Conservation (phyloP, 1,140 invertebrate species). For the Philaenus spumarius region DNA sequence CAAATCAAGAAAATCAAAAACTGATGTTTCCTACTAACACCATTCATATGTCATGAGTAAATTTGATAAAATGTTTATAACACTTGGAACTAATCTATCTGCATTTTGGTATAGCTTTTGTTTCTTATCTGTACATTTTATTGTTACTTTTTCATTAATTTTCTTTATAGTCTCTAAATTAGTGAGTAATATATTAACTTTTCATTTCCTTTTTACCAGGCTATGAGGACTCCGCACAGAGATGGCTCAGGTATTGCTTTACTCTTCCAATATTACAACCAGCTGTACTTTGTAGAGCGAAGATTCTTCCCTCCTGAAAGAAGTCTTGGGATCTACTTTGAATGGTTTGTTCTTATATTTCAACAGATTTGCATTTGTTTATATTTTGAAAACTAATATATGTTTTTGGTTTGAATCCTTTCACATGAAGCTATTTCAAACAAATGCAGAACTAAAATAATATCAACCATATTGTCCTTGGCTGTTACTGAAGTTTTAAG, state of each 20-base stretch:
- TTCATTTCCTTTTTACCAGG: conserved; percentile 60
- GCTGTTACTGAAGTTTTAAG: too few relatives aligned
- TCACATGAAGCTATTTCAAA: too few relatives aligned
- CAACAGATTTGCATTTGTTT: too few relatives aligned
- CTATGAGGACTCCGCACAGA: conserved; percentile 82
- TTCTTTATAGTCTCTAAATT: too few relatives aligned
- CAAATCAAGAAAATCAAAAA: too few relatives aligned
- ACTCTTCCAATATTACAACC: conserved; percentile 90
- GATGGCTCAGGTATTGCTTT: conserved; percentile 80
- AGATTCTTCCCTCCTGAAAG: conserved; percentile 89
- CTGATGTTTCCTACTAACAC: not conserved
- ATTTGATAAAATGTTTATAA: not conserved
- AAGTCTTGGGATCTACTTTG: conserved; percentile 85
- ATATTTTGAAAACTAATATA: too few relatives aligned
- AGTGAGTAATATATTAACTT: too few relatives aligned
- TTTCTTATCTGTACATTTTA: too few relatives aligned
- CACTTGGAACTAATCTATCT: not conserved
- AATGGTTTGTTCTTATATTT: conserved; percentile 62
- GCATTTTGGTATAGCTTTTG: too few relatives aligned
- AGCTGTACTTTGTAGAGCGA: conserved; percentile 89
- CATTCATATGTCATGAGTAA: not conserved
- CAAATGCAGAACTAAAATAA: too few relatives aligned
- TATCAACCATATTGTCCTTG: not conserved
- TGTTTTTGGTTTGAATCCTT: too few relatives aligned
- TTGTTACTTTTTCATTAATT: too few relatives aligned